These are phyloP conservation scores for Pachycephala philippinensis DNA, from an alignment of 2,113 vertebrate species.

Conservation along the genomic window DNA sequence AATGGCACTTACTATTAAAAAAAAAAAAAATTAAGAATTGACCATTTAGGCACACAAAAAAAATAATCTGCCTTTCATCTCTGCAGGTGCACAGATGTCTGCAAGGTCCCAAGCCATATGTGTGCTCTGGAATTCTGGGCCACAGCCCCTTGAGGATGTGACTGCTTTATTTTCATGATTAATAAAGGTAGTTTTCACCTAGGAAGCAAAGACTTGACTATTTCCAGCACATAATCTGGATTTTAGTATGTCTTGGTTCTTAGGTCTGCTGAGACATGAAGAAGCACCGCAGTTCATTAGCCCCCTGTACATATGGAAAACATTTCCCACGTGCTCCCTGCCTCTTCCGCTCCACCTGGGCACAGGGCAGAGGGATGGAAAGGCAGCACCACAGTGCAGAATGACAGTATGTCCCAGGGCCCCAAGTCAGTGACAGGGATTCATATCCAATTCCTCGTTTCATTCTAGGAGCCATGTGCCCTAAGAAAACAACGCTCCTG, in stretches of 20 bases:
- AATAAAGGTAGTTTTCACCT: background rate
- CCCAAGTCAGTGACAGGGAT: background rate
- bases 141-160: background rate
- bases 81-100: conserved; percentile 43
- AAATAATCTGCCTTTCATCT: background rate
- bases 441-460: background rate
- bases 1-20: conserved; percentile 73
- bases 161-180: background rate
- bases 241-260: background rate
- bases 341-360: background rate
- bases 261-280: background rate
- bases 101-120: background rate
- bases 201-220: background rate
- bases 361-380: background rate
- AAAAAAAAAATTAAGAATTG: background rate
- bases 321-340: background rate
- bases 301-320: background rate
- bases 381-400: background rate
- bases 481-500: background rate
- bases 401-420: background rate
- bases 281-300: background rate
- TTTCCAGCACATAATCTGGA: background rate
- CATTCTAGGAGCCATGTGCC: background rate
- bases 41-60: conserved; percentile 52
- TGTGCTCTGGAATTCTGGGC: background rate